Percentiles rank a stretch among this genome's conserved stretches.
Evolutionary conservation across 2,888 invertebrate genomes (phyloP).

Genomic region (Trichacis sp.): DNA sequence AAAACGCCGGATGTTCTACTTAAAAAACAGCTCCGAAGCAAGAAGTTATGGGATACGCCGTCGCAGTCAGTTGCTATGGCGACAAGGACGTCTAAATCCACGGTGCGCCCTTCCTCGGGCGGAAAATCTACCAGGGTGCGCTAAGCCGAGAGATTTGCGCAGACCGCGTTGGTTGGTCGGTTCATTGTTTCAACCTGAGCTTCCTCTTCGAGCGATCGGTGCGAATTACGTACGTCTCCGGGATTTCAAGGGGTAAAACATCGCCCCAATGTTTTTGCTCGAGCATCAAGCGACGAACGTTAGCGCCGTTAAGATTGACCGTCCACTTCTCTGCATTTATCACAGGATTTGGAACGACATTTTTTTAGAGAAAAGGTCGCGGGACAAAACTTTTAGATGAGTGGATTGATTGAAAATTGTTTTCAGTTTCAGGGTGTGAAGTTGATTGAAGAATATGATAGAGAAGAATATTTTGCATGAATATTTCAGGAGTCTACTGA

Average conservation of each 20-base stretch:
- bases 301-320: constrained; percentile 23
- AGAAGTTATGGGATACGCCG: constrained; percentile 43
- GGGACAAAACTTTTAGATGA: too few species aligned
- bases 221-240: constrained; percentile 40
- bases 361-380: too few species aligned
- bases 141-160: constrained; percentile 66
- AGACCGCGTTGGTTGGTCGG: constrained; percentile 63
- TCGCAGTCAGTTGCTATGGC: constrained; percentile 61
- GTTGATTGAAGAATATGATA: too few species aligned
- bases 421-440: too few species aligned
- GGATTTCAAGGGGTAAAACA: constrained; percentile 45
- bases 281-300: constrained; percentile 27
- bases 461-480: too few species aligned
- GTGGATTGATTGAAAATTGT: too few species aligned
- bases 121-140: constrained; percentile 52
- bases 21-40: constrained; percentile 39
- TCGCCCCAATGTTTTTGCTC: constrained; percentile 40
- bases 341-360: too few species aligned
- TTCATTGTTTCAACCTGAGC: constrained; percentile 66
- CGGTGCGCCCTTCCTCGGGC: constrained; percentile 46
- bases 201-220: constrained; percentile 38
- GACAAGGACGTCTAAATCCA: constrained; percentile 64
- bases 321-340: constrained; percentile 32
- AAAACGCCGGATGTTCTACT: constrained; percentile 16
- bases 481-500: too few species aligned